Evolutionary conservation across 2,113 vertebrate species (phyloP), one percentile per base, ranked within the genome.

Genomic region (Triplophysa rosa): DNA sequence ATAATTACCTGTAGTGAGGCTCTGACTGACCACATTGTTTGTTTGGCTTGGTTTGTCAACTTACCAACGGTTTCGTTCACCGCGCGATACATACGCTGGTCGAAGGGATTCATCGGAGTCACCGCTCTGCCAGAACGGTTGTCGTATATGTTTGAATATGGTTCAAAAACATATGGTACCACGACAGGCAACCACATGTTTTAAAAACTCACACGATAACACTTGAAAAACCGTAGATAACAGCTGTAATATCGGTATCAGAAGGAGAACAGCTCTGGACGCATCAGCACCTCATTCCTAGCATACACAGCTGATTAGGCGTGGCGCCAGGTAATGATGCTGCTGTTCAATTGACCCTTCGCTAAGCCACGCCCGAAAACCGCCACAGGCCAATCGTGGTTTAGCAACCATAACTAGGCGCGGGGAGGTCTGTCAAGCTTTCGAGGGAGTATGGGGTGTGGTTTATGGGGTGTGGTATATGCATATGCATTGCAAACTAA

Each of bases 111-210:
- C 3, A 69, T 9, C 2, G n/a, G 71, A 71, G 67, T 78, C 71
- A 54, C 66, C 4, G 59, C 12, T 45, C 33, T n/a, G 13, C 16
- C 29, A 59, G 21, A 64, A 19, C 13, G 16, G 10, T 75, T 10
- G 29, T 71, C 68, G 2, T n/a, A 2, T 9, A 17, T 63, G 29
- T 45, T 17, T 12, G 21, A 56, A 74, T 19, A 23, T 10, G 54
- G 14, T 58, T 65, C 75, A 12, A 81, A 52, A 2, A 42, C 67
- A 45, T 63, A 26, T 6, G 83, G 85, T 24, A 80, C 8, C 17
- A 78, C 9, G n/a, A 68, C 6, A 7, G 75, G 11, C 0, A 17
- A 82, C 85, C 81, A 85, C 86, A 85, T 80, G 14, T 67, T 79
- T 65, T 82, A 14, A 26, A 80, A 62, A 17, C 11, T 11, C 42